Conservation (phyloP, 1,140 invertebrate species). For the Drosophila rufa region DNA sequence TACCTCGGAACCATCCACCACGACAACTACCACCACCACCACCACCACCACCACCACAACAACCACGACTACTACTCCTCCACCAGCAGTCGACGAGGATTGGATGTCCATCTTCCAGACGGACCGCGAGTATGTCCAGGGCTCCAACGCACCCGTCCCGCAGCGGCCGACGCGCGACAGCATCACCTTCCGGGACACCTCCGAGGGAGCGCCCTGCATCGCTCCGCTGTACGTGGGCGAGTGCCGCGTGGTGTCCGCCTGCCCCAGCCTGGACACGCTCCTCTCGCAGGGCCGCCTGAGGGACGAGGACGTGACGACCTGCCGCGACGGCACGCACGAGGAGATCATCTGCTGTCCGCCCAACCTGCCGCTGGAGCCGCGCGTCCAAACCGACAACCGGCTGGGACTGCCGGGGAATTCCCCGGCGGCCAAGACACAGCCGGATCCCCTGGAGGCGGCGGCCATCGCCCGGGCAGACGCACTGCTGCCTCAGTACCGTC, state of each 20-base stretch:
- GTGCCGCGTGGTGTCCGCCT: slow-evolving; percentile 48
- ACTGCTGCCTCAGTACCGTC: slow-evolving; percentile 45
- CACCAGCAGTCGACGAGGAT: neutral
- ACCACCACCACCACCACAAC: slow-evolving; percentile 10
- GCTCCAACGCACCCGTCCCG: neutral
- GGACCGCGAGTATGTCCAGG: slow-evolving; percentile 40
- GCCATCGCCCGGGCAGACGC: slow-evolving; percentile 22
- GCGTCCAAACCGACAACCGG: slow-evolving; percentile 14
- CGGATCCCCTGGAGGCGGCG: slow-evolving; percentile 10
- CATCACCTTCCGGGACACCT: slow-evolving; percentile 3
- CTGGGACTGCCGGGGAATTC: neutral
- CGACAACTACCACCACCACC: neutral
- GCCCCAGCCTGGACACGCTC: slow-evolving; percentile 43
- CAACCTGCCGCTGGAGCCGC: slow-evolving; percentile 50
- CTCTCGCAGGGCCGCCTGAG: slow-evolving; percentile 46
- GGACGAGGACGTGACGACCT: slow-evolving; percentile 59
- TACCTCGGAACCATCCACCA: neutral
- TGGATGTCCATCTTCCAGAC: slow-evolving; percentile 60
- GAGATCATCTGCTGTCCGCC: slow-evolving; percentile 69
- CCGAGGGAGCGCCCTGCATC: slow-evolving; percentile 23
- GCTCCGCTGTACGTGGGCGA: slow-evolving; percentile 62
- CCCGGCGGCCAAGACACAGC: neutral
- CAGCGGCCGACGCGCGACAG: neutral
- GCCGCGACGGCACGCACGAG: slow-evolving; percentile 46
- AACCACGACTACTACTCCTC: slow-evolving; percentile 16